Evolutionary conservation across 1,140 invertebrate genomes (phyloP).

Genomic region (Drosophila murphyi): DNA sequence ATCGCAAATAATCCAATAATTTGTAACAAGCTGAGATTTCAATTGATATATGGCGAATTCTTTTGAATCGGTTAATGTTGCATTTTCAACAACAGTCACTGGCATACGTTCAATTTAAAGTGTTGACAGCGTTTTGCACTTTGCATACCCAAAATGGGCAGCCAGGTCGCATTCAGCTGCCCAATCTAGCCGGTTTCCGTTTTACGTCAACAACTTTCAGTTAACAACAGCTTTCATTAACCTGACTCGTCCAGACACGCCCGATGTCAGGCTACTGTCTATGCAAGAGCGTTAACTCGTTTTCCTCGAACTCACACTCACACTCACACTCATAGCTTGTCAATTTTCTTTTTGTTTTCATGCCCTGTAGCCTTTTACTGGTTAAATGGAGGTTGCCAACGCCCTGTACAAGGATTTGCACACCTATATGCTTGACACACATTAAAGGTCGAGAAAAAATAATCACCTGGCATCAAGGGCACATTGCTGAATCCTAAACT

Average conservation of each 20-base stretch:
- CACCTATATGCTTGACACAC: too few relatives aligned
- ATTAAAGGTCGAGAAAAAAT: too few relatives aligned
- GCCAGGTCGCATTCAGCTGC: neutral
- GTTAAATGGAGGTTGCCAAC: neutral
- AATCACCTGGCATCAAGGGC: too few relatives aligned
- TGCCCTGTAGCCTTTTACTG: neutral
- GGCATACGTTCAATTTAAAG: slow-evolving; percentile 53
- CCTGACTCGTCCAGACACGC: slow-evolving; percentile 75
- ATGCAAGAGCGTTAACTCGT: slow-evolving; percentile 63
- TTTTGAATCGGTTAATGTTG: neutral
- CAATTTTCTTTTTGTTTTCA: neutral
- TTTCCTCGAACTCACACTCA: slow-evolving; percentile 24
- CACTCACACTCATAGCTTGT: neutral
- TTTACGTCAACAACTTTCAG: slow-evolving; percentile 38
- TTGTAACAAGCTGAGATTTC: neutral
- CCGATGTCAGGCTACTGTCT: slow-evolving; percentile 57
- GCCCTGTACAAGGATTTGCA: too few relatives aligned
- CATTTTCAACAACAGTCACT: slow-evolving; percentile 52
- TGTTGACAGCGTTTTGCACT: slow-evolving; percentile 68
- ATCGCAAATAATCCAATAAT: slow-evolving; percentile 21
- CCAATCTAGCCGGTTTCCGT: slow-evolving; percentile 19
- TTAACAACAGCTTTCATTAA: slow-evolving; percentile 75
- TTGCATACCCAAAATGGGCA: slow-evolving; percentile 38
- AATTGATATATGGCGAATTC: neutral
- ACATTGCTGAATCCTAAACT: too few relatives aligned